Percentiles rank a stretch among this genome's conserved stretches.
Evolutionary conservation across 2,113 vertebrate genomes (phyloP).

Genomic region (Macroglossus sobrinus): DNA sequence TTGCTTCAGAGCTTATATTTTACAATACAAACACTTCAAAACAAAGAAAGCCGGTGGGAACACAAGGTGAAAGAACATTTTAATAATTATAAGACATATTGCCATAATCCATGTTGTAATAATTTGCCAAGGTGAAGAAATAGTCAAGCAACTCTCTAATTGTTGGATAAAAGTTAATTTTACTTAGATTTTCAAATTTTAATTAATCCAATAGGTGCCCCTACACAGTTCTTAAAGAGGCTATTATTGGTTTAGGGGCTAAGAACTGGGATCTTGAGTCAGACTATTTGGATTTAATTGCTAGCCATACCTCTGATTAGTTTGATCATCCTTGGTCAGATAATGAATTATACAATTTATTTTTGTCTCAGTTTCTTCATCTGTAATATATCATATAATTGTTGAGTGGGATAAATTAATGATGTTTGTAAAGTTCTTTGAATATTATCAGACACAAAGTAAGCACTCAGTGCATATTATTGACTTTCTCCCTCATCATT

Average conservation of each 20-base stretch:
- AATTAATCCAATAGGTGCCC: background rate
- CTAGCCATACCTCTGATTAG: background rate
- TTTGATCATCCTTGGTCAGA: background rate
- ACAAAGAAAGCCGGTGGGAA: slow-evolving; percentile 52
- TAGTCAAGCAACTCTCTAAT: background rate
- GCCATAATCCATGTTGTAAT: background rate
- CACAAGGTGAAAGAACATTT: slow-evolving; percentile 33
- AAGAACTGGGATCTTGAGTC: background rate
- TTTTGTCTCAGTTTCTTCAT: background rate
- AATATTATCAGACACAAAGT: background rate
- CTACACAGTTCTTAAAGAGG: background rate
- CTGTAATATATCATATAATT: background rate
- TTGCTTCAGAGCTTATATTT: slow-evolving; percentile 60
- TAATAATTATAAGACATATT: slow-evolving; percentile 53
- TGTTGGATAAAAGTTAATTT: background rate
- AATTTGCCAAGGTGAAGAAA: background rate
- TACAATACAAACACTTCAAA: slow-evolving; percentile 61
- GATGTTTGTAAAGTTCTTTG: background rate
- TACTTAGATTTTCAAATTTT: background rate
- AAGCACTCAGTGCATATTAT: background rate
- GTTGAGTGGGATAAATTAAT: background rate
- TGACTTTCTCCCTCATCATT: background rate
- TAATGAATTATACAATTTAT: background rate
- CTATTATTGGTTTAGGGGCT: rapidly evolving
- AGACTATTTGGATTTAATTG: background rate